Evolutionary conservation across 1,140 invertebrate genomes (phyloP).

Genomic region (Caenorhabditis tropicalis): DNA sequence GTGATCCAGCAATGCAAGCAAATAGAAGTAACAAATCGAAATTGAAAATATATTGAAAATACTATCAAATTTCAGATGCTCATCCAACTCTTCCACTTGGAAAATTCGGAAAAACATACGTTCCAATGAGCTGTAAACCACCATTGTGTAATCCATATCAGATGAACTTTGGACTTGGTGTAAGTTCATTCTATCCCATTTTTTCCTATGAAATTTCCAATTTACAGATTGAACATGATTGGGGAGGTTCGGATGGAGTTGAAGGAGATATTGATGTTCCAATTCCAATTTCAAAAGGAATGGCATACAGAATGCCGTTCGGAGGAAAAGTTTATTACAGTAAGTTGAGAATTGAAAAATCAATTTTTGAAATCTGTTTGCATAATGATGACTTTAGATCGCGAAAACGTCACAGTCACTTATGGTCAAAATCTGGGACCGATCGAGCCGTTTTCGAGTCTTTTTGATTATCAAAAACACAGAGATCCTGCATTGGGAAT

Average conservation of each 20-base stretch:
- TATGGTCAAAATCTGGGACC: conserved; percentile 56
- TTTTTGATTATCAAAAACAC: conserved; percentile 50
- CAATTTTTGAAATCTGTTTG: not conserved
- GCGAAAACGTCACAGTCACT: conserved; percentile 55
- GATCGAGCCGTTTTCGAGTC: conserved; percentile 51
- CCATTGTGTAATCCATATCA: conserved; percentile 58
- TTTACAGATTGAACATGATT: conserved; percentile 54
- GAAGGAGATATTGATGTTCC: conserved; percentile 59
- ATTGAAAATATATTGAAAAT: not conserved
- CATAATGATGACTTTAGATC: conserved; percentile 39
- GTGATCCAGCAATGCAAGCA: conserved; percentile 44
- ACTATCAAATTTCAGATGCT: conserved; percentile 28
- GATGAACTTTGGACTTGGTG: conserved; percentile 54
- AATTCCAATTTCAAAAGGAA: conserved; percentile 55
- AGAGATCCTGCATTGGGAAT: conserved; percentile 49
- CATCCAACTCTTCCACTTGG: conserved; percentile 57
- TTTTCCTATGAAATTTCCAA: too few relatives aligned
- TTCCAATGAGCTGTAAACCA: conserved; percentile 53
- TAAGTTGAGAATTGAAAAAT: not conserved
- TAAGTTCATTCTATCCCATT: not conserved
- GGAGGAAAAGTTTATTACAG: conserved; percentile 58
- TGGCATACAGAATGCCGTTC: conserved; percentile 56
- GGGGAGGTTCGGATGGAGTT: conserved; percentile 54
- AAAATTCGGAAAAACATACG: conserved; percentile 48
- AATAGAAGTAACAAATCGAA: conserved; percentile 49